phyloP scores from a whole-genome alignment of 2,888 invertebrate species.

The Acleris laterana region DNA sequence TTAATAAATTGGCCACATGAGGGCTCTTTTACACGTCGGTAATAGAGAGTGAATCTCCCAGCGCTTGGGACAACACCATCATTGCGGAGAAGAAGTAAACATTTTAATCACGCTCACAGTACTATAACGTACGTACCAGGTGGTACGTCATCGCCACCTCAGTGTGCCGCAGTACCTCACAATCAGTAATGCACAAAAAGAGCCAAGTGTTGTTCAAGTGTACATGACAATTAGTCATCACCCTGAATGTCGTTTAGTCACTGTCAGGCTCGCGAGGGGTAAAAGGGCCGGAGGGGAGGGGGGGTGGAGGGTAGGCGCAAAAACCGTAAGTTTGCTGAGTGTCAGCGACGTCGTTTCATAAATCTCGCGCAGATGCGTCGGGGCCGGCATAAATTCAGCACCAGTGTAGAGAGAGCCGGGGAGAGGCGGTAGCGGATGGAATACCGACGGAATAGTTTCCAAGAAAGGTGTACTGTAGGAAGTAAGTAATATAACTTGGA shows the following conservation, averaged over 20 bases:
- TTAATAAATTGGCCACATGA: too few relatives aligned
- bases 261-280: constrained; percentile 19
- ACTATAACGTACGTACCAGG: too few relatives aligned
- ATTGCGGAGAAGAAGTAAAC: too few relatives aligned
- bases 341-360: constrained; percentile 59
- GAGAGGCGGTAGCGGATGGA: constrained; percentile 23
- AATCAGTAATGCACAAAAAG: neutral
- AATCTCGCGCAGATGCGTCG: constrained; percentile 66
- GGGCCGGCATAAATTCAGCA: constrained; percentile 50
- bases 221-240: constrained; percentile 36
- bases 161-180: too few relatives aligned
- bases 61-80: too few relatives aligned
- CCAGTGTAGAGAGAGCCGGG: constrained; percentile 20
- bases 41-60: too few relatives aligned
- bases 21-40: too few relatives aligned
- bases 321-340: constrained; percentile 55
- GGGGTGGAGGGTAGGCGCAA: constrained; percentile 40
- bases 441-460: neutral
- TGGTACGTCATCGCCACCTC: too few relatives aligned
- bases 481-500: too few relatives aligned
- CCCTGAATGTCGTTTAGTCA: constrained; percentile 29
- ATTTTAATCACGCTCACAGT: too few relatives aligned
- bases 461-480: neutral
- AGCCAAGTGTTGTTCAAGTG: constrained; percentile 30
- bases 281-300: neutral